Percentiles rank a stretch among this genome's conserved stretches.
Conservation (phyloP, 2,113 vertebrate genomes). For the Sinocyclocheilus anshuiensis region DNA sequence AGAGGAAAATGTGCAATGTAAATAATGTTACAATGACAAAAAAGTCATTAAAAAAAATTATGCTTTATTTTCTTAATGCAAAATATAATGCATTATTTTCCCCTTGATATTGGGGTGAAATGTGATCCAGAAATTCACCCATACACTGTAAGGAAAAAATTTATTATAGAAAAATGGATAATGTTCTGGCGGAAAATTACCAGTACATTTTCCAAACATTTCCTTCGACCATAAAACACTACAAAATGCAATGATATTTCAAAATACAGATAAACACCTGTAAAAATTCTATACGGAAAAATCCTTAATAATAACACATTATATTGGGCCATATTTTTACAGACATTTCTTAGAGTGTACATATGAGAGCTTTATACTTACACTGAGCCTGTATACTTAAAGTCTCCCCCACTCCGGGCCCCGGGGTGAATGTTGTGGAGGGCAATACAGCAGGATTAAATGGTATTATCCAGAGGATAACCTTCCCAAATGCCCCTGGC, state of each 20-base stretch:
- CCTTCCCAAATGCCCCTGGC: constrained; percentile 4
- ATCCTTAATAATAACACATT: too few species aligned
- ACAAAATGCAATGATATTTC: too few species aligned
- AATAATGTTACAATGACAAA: neutral
- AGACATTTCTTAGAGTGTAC: too few species aligned
- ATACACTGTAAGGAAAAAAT: neutral
- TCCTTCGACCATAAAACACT: too few species aligned
- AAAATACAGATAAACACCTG: too few species aligned
- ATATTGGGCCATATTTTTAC: too few species aligned
- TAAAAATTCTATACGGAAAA: too few species aligned
- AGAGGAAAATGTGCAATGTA: too few species aligned
- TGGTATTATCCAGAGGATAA: constrained; percentile 20
- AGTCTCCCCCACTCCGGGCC: neutral
- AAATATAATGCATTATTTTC: too few species aligned
- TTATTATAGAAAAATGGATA: too few species aligned
- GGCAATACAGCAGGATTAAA: constrained; percentile 30
- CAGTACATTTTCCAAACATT: too few species aligned
- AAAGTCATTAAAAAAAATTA: neutral
- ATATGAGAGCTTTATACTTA: neutral
- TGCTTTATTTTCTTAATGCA: neutral
- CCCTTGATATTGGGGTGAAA: neutral
- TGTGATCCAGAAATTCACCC: neutral
- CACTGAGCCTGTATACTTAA: neutral
- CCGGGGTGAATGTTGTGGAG: constrained; percentile 6
- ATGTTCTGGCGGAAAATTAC: too few species aligned